A percentile compares a stretch with the other conserved stretches of the same genome.
phyloP scores from a whole-genome alignment of 2,888 invertebrate species.

The Papilio protenor region DNA sequence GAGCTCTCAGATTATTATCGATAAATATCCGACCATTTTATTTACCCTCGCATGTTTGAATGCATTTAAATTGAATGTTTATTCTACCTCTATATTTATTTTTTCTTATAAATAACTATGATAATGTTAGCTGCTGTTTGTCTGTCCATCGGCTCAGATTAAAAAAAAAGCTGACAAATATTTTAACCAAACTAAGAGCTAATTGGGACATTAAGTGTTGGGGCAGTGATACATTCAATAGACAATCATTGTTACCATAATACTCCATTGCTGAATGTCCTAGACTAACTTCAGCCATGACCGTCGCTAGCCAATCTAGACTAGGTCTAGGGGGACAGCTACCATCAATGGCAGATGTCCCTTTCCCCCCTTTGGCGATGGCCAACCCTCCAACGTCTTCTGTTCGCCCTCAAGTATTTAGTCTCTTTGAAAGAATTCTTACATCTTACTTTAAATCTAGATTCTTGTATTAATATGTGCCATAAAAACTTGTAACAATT shows the following conservation, averaged over 20 bases:
- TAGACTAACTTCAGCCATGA: too few relatives aligned
- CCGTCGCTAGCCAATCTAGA: too few relatives aligned
- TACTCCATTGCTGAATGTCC: too few relatives aligned
- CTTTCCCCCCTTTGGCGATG: too few relatives aligned
- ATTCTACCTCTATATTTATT: conserved; percentile 20
- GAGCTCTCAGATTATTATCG: conserved; percentile 29
- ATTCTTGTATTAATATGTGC: background rate
- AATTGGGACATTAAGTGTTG: too few relatives aligned
- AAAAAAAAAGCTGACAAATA: too few relatives aligned
- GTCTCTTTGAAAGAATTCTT: background rate
- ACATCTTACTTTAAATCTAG: background rate
- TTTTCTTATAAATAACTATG: background rate
- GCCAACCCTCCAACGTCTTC: too few relatives aligned
- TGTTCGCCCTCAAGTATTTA: background rate
- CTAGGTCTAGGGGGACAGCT: too few relatives aligned
- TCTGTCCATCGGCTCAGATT: background rate
- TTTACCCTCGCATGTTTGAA: conserved; percentile 9
- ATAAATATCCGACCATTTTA: conserved; percentile 24
- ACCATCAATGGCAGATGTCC: too few relatives aligned
- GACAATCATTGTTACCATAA: too few relatives aligned
- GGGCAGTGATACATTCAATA: too few relatives aligned
- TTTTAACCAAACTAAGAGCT: too few relatives aligned
- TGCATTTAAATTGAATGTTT: conserved; percentile 31
- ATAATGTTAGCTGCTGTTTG: background rate
- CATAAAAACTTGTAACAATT: conserved; percentile 10